Base-by-base conservation (phyloP, 2,888 invertebrate species). In the Volucella zonaria region DNA sequence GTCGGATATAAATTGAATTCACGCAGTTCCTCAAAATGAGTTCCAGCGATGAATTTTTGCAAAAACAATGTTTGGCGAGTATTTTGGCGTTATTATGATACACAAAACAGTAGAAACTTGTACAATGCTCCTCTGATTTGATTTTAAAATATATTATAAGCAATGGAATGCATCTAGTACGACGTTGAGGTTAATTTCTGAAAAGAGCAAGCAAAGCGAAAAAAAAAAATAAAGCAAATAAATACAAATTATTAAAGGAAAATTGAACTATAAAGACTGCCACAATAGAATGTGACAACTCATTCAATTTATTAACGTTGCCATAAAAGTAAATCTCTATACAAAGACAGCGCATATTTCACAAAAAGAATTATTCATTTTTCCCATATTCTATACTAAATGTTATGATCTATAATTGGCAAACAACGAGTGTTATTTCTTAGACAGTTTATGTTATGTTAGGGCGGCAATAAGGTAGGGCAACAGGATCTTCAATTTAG, bases 161-260 rank as follows among this genome's bases (percentile, higher is more conserved):
- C 71, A 80, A 80, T 83, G 83, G 83, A 76, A 80, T 83, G 83
- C 83, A 83, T 80, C 52, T 51, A 80, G 80, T 83, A 83, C 83
- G 80, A 85, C 81, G 80, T 85, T 80, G 67, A 61, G 61, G 75
- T 80, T 80, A 71, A 43, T 85, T 43, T 76, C 83, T 85, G 70
- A 68, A 74, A 76, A 75, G 66, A 38, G 47, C 38, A 31, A 56
- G 38, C 4, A 47, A 15, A 11, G 12, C n/a, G n/a, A n/a, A n/a
- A n/a, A n/a, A 59, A 47, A 31, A 11, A 40, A 45, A 43, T 23
- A 43, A 18, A 11, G 14, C n/a, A 47, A 70, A n/a, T 18, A 40
- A 54, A 31, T 4, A 0, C 8, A 75, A 47, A 47, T 8, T 31
- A 8, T 56, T 58, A 52, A n/a, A 58, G 40, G 3, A 15, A 14